A percentile compares a stretch with the other conserved stretches of the same genome.
These are phyloP conservation scores for Caenorhabditis virilis DNA, from an alignment of 2,888 invertebrate species.

Conservation along the genomic window DNA sequence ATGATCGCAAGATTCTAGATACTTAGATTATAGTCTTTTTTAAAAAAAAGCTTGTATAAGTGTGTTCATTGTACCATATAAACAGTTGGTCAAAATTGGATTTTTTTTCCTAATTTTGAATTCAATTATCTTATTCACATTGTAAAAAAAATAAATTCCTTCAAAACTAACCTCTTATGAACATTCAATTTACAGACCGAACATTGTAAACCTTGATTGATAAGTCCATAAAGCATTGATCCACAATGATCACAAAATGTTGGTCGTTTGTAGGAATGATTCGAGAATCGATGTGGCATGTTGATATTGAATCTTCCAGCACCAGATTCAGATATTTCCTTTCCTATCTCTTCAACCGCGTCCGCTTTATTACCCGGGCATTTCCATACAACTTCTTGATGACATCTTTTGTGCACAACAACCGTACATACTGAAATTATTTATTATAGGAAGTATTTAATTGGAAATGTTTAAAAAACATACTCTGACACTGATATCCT, in stretches of 20 bases:
- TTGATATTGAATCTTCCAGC: conserved; percentile 88
- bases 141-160: no score
- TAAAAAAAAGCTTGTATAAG: no score
- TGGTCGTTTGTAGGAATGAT: conserved; percentile 93
- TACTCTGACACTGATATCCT: conserved; percentile 73
- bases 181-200: conserved; percentile 93
- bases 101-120: no score
- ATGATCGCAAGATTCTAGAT: no score
- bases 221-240: conserved; percentile 91
- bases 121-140: no score
- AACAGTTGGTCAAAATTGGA: no score
- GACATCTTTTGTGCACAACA: conserved; percentile 98
- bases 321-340: conserved; percentile 43
- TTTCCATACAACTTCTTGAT: conserved; percentile 93
- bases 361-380: conserved; percentile 89
- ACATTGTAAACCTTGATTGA: conserved; percentile 88
- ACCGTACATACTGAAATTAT: conserved; percentile 87
- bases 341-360: conserved; percentile 56
- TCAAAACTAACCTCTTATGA: conserved; percentile 79
- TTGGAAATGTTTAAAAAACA: conserved; percentile 21
- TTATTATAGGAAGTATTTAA: not conserved
- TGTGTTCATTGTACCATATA: no score
- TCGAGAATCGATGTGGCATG: conserved; percentile 89
- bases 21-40: no score
- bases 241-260: conserved; percentile 99